These are phyloP conservation scores for Hypena proboscidalis DNA, from an alignment of 2,888 invertebrate species.

Conservation along the genomic window DNA sequence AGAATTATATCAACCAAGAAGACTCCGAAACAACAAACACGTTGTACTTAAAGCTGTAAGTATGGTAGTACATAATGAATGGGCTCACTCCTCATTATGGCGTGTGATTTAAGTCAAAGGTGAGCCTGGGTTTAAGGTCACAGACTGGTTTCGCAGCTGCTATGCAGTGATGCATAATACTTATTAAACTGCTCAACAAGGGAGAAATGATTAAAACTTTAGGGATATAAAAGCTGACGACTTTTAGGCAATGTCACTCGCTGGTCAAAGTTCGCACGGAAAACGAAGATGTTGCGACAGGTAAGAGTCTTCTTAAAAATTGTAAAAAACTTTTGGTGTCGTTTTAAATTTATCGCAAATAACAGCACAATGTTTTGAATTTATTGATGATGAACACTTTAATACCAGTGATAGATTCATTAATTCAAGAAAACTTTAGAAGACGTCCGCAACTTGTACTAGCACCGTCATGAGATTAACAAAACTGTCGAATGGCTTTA, in stretches of 20 bases:
- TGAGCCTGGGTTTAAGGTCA: constrained; percentile 59
- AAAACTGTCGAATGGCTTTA: no score
- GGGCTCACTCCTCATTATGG: constrained; percentile 33
- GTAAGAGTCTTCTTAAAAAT: constrained; percentile 33
- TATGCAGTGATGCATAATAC: constrained; percentile 36
- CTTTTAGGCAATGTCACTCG: constrained; percentile 52
- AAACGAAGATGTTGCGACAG: constrained; percentile 51
- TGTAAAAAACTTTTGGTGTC: background rate
- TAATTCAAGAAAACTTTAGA: no score
- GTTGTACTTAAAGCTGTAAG: constrained; percentile 24
- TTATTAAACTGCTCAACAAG: constrained; percentile 43
- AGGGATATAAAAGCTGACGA: constrained; percentile 56
- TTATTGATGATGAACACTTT: no score
- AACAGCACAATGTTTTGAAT: no score
- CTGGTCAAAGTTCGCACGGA: constrained; percentile 34
- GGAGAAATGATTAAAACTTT: constrained; percentile 46
- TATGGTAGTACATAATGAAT: constrained; percentile 27
- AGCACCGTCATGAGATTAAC: no score
- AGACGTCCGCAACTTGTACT: no score
- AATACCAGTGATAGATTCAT: no score
- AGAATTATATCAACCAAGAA: no score
- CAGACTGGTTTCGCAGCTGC: constrained; percentile 51
- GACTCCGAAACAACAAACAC: constrained; percentile 3
- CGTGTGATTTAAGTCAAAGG: constrained; percentile 47
- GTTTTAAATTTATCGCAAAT: no score